A percentile compares a stretch with the other conserved stretches of the same genome.
These are phyloP conservation scores for honey bee (Apis mellifera) DNA, from an alignment of 1,140 invertebrate species.

Conservation along the genomic window Amel_HAv3.1 CM009946.2:3534501-3535000, in stretches of 20 bases:
- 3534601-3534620: constrained; percentile 82
- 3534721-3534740: constrained; percentile 79
- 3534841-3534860: constrained; percentile 87
- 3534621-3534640: constrained; percentile 78
- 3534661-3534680: constrained; percentile 78
- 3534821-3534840: constrained; percentile 86
- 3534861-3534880: constrained; percentile 86
- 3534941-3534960: constrained; percentile 85
- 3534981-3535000: constrained; percentile 91
- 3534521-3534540: constrained; percentile 89
- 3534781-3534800: constrained; percentile 83
- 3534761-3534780: constrained; percentile 80
- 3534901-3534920: constrained; percentile 85
- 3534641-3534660: constrained; percentile 82
- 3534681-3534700: constrained; percentile 79
- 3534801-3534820: constrained; percentile 86
- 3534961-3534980: constrained; percentile 82
- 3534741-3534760: constrained; percentile 80
- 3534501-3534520: constrained; percentile 50
- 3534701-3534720: constrained; percentile 81
- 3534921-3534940: constrained; percentile 82
- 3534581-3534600: constrained; percentile 88
- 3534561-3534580: constrained; percentile 96
- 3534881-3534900: constrained; percentile 85
- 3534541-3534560: constrained; percentile 98